Evolutionary conservation across 2,113 vertebrate species (phyloP).

Genomic region (Aspiorhynchus laticeps): DNA sequence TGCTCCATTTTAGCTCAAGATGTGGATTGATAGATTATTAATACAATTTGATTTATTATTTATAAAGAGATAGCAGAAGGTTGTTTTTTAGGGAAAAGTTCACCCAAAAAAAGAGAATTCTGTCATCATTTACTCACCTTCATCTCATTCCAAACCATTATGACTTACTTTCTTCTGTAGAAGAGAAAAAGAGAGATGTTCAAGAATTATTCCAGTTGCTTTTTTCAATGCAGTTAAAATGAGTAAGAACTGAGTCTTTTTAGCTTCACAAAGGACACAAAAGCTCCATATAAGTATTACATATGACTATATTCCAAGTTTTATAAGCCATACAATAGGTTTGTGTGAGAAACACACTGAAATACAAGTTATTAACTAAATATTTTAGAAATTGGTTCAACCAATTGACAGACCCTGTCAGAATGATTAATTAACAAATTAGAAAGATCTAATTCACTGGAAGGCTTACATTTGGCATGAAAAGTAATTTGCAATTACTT

Average conservation of each 20-base stretch:
- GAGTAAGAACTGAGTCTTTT: not conserved
- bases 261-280: not conserved
- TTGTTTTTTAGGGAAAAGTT: conserved; percentile 35
- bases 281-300: not conserved
- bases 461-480: not conserved
- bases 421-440: not conserved
- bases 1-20: conserved; percentile 62
- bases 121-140: not conserved
- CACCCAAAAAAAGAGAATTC: not conserved
- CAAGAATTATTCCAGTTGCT: not conserved
- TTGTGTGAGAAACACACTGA: not conserved
- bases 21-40: conserved; percentile 59
- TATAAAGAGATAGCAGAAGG: conserved; percentile 70
- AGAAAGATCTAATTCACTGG: not conserved
- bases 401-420: not conserved
- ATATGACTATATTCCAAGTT: not conserved
- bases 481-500: not conserved
- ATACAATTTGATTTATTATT: conserved; percentile 67
- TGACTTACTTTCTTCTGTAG: not conserved
- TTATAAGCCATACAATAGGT: not conserved
- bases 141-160: not conserved
- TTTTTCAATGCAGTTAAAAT: not conserved
- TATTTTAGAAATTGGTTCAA: not conserved
- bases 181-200: not conserved
- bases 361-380: not conserved